Base-by-base conservation (phyloP, 2,888 invertebrate species). In the Tachina lurida region DNA sequence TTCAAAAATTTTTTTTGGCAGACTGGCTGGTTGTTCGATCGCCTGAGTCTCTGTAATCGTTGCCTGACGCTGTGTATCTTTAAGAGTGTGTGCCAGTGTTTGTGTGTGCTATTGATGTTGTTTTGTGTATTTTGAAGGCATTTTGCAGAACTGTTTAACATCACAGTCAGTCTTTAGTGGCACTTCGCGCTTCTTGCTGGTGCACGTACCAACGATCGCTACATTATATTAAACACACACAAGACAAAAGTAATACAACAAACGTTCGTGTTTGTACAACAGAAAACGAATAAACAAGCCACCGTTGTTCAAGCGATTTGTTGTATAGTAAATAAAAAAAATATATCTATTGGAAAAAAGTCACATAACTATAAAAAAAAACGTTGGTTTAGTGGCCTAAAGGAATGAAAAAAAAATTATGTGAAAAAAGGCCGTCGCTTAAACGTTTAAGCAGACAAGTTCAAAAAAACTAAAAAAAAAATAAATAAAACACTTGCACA, bases 71-170 rank as follows among this genome's bases (percentile, higher is more conserved):
- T 84, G 70, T 84, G 70, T 87, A 86, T 87, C 87, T 78, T 60
- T 52, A 54, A 43, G 17, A 15, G 22, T 52, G n/a, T 47, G 54
- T 52, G 31, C 60, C 45, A 65, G 54, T 79, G 52, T 76, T 31
- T 67, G 77, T 76, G 39, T 60, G 52, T 65, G 13, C 52, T 47
- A 10, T 10, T 45, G 22, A 22, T 65, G 45, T 65, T 58, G 45
- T 58, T 65, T 47, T 74, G 70, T 71, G 70, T 78, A 74, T 70
- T 76, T 83, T 67, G 86, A 83, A 86, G 90, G 89, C 89, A 89
- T 89, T 91, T 91, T 91, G 91, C 91, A 91, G 91, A 91, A 90
- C 90, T 88, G 90, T 89, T 91, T 90, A 90, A 90, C 91, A 91
- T 85, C 87, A 87, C 84, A 87, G 86, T 91, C 91, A 91, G 91